Conservation (phyloP, 2,113 vertebrate genomes). For the Festucalex cinctus region DNA sequence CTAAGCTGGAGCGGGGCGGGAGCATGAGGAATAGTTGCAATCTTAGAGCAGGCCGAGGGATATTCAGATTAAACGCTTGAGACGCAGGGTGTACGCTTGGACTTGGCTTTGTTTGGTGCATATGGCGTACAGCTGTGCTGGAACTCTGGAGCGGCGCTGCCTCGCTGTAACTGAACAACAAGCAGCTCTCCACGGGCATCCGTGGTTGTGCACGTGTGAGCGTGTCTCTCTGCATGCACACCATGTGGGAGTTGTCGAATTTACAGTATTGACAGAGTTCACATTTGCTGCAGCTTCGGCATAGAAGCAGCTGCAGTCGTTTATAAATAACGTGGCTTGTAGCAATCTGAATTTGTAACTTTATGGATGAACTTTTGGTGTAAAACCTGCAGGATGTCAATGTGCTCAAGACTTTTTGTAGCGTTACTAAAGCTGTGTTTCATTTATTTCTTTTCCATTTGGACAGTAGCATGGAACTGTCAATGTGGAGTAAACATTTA, state of each 20-base stretch:
- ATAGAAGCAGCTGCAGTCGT: not conserved
- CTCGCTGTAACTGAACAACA: constrained; percentile 53
- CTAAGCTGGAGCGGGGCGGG: constrained; percentile 40
- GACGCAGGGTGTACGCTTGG: constrained; percentile 43
- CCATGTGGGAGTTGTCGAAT: constrained; percentile 26
- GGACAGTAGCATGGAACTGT: too few species aligned
- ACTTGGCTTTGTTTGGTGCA: constrained; percentile 56
- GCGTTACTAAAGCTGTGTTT: not conserved
- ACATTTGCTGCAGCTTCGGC: not conserved
- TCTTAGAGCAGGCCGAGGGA: constrained; percentile 56
- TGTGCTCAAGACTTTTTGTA: not conserved
- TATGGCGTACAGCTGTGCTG: constrained; percentile 62
- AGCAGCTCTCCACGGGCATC: constrained; percentile 31
- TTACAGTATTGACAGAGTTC: not conserved
- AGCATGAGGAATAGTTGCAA: constrained; percentile 50
- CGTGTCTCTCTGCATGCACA: constrained; percentile 13
- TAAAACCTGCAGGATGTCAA: not conserved
- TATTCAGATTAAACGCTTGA: constrained; percentile 67
- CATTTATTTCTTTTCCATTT: not conserved
- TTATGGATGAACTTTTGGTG: not conserved
- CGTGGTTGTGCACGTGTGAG: not conserved
- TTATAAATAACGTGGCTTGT: not conserved
- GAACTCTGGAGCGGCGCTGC: constrained; percentile 34
- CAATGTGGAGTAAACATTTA: too few species aligned
- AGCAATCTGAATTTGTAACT: not conserved